These are phyloP conservation scores for Lophius piscatorius DNA, from an alignment of 2,113 vertebrate species.

Conservation along the genomic window DNA sequence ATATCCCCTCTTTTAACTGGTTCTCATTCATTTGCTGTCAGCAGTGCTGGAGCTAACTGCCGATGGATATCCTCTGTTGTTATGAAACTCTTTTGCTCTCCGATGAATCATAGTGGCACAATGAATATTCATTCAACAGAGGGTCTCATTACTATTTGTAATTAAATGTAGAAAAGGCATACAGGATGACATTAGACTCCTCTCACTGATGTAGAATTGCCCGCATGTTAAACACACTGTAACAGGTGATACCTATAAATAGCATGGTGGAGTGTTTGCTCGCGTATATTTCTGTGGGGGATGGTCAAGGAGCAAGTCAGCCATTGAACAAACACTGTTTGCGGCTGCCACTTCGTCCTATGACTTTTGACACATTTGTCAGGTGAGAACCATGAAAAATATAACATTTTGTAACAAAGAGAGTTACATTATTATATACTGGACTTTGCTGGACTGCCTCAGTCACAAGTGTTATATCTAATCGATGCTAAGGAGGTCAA, in stretches of 20 bases:
- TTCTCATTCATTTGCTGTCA: background rate
- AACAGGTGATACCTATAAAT: conserved; percentile 67
- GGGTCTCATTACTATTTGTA: conserved; percentile 17
- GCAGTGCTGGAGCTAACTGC: background rate
- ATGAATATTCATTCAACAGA: conserved; percentile 42
- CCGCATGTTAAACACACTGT: conserved; percentile 39
- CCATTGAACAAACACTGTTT: conserved; percentile 18
- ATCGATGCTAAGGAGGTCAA: too few relatives aligned
- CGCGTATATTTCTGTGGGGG: conserved; percentile 13
- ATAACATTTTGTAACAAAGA: too few relatives aligned
- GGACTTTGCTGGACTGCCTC: too few relatives aligned
- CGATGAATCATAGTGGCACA: conserved; percentile 19
- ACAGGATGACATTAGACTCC: conserved; percentile 19
- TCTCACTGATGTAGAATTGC: conserved; percentile 3
- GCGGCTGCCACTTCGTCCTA: conserved; percentile 18
- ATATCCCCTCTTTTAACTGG: too few relatives aligned
- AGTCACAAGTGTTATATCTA: too few relatives aligned
- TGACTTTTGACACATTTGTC: conserved; percentile 12
- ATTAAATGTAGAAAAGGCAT: conserved; percentile 23
- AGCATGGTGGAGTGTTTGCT: conserved; percentile 12
- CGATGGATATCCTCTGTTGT: background rate
- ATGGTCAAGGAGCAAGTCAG: background rate
- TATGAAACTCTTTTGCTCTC: background rate
- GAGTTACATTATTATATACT: too few relatives aligned
- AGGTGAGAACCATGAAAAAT: conserved; percentile 33